These are phyloP conservation scores for Tetragonisca angustula DNA, from an alignment of 2,888 invertebrate genomes.

Conservation along the genomic window DNA sequence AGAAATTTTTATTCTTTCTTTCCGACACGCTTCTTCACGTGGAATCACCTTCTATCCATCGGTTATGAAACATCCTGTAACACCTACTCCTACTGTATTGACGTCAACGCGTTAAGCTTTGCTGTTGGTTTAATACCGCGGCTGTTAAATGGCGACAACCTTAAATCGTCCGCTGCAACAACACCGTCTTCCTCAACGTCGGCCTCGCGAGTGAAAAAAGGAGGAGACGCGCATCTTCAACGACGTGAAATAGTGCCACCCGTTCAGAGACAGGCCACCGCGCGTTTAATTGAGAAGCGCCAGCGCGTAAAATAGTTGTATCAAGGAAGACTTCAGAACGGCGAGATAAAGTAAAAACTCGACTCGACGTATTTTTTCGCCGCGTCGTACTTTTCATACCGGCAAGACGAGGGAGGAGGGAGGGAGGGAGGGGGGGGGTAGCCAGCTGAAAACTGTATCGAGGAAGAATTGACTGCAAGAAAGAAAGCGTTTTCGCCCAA, in stretches of 20 bases:
- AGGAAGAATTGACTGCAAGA: neutral
- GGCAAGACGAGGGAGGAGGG: neutral
- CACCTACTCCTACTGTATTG: no score
- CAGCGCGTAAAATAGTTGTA: constrained; percentile 31
- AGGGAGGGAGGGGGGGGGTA: no score
- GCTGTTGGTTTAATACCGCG: no score
- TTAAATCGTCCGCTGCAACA: no score
- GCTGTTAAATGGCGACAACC: no score
- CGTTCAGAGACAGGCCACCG: neutral
- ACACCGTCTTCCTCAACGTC: no score
- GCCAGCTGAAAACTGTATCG: neutral
- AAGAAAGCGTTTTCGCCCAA: neutral
- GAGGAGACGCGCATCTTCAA: constrained; percentile 11
- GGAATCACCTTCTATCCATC: no score
- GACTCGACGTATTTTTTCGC: neutral
- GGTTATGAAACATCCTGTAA: no score
- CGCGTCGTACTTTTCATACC: neutral
- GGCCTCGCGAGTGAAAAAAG: no score
- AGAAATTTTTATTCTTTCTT: no score
- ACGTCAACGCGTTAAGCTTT: no score
- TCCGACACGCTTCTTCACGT: no score
- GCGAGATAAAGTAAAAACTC: neutral
- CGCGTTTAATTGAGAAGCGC: constrained; percentile 48
- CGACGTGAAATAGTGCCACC: neutral
- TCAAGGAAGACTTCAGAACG: constrained; percentile 16